Evolutionary conservation across 2,113 vertebrate genomes (phyloP).

Genomic region (Gadus macrocephalus): DNA sequence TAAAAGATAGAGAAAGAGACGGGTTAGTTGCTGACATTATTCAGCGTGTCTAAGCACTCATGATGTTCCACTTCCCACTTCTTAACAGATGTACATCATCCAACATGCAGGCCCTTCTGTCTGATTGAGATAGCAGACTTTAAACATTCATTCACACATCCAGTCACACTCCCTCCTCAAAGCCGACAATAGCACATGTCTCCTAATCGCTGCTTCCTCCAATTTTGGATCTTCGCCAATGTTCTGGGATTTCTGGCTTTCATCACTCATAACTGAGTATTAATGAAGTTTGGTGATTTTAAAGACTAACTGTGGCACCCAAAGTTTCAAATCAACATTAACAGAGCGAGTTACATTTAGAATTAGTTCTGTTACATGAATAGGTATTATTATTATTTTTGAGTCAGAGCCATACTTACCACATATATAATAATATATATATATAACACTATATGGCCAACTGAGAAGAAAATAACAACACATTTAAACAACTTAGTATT

Average conservation of each 20-base stretch:
- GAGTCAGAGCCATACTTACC: neutral
- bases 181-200: constrained; percentile 58
- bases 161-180: neutral
- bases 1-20: neutral
- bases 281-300: no score
- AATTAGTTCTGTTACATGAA: neutral
- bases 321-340: no score
- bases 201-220: constrained; percentile 44
- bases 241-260: constrained; percentile 42
- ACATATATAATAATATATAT: neutral
- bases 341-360: neutral
- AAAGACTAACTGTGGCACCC: no score
- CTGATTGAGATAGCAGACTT: constrained; percentile 54
- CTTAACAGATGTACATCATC: constrained; percentile 73
- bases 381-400: neutral
- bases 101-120: constrained; percentile 69
- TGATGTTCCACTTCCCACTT: constrained; percentile 55
- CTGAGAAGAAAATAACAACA: no score
- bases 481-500: no score
- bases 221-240: constrained; percentile 49
- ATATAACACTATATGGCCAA: no score
- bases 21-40: constrained; percentile 50
- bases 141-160: constrained; percentile 29
- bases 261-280: constrained; percentile 25
- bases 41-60: constrained; percentile 59